These are phyloP conservation scores for Caenorhabditis sp. DNA, from an alignment of 2,888 invertebrate genomes.

Conservation along the genomic window DNA sequence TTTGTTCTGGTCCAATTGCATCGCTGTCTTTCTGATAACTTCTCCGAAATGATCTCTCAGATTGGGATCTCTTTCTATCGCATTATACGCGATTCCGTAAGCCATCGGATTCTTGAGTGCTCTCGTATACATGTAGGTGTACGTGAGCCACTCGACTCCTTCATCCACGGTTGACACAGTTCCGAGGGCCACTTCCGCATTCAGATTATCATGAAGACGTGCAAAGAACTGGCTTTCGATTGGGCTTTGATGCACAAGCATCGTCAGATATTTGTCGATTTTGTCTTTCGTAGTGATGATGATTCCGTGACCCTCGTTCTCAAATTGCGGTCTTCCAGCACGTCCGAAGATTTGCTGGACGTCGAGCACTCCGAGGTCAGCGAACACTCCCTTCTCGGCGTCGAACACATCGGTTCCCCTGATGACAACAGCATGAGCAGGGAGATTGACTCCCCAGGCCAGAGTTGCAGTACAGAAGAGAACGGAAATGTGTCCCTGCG, in stretches of 20 bases:
- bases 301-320: slow-evolving; percentile 84
- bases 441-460: slow-evolving; percentile 99
- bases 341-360: slow-evolving; percentile 95
- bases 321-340: slow-evolving; percentile 97
- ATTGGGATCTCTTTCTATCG: slow-evolving; percentile 84
- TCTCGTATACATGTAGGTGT: slow-evolving; percentile 94
- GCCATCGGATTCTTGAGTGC: slow-evolving; percentile 91
- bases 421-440: slow-evolving; percentile 97
- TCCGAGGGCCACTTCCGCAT: slow-evolving; percentile 88
- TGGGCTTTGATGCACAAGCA: slow-evolving; percentile 95
- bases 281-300: slow-evolving; percentile 95
- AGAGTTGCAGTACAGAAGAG: slow-evolving; percentile 96
- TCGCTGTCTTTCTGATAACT: slow-evolving; percentile 87
- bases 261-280: slow-evolving; percentile 89
- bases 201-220: slow-evolving; percentile 93
- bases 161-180: slow-evolving; percentile 95
- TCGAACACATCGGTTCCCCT: slow-evolving; percentile 98
- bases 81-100: slow-evolving; percentile 84
- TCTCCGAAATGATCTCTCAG: slow-evolving; percentile 87
- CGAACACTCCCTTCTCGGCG: slow-evolving; percentile 92
- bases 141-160: slow-evolving; percentile 97
- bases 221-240: slow-evolving; percentile 97
- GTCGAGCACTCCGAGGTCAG: slow-evolving; percentile 95
- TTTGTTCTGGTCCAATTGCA: slow-evolving; percentile 89
- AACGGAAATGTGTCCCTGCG: slow-evolving; percentile 88